Percentiles rank a stretch among this genome's conserved stretches.
Evolutionary conservation across 2,888 invertebrate genomes (phyloP).

Genomic region (Frankliniella intonsa): DNA sequence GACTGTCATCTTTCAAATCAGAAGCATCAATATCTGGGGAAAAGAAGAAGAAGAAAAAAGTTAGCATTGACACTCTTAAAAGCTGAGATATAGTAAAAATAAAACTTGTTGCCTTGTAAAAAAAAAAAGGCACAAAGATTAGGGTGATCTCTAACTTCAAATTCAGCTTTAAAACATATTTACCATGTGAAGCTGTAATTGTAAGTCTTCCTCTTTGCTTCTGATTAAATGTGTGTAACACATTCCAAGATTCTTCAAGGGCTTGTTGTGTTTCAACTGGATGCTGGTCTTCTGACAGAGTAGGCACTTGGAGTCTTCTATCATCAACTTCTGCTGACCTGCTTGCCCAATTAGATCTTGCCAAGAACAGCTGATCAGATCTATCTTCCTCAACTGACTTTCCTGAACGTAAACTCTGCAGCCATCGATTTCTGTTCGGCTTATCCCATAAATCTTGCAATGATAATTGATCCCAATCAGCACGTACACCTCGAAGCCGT

Average conservation of each 20-base stretch:
- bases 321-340: constrained; percentile 23
- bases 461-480: constrained; percentile 10
- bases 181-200: constrained; percentile 34
- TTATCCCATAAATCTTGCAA: constrained; percentile 18
- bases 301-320: neutral
- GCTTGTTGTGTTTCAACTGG: neutral
- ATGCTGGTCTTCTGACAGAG: neutral
- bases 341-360: neutral
- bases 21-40: neutral
- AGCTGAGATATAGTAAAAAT: too few relatives aligned
- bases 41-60: neutral
- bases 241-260: constrained; percentile 44
- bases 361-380: constrained; percentile 5
- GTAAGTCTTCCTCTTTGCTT: constrained; percentile 42
- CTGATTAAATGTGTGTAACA: constrained; percentile 41
- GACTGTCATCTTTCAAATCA: constrained; percentile 22
- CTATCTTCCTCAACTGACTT: constrained; percentile 13
- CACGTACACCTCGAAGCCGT: neutral
- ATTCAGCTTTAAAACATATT: too few relatives aligned
- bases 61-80: too few relatives aligned
- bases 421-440: neutral
- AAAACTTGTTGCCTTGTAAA: too few relatives aligned
- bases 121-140: neutral
- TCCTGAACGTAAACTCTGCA: neutral
- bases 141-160: neutral